A percentile compares a stretch with the other conserved stretches of the same genome.
phyloP scores from a whole-genome alignment of 2,888 invertebrate genomes.

The Willowsia nigromaculata region DNA sequence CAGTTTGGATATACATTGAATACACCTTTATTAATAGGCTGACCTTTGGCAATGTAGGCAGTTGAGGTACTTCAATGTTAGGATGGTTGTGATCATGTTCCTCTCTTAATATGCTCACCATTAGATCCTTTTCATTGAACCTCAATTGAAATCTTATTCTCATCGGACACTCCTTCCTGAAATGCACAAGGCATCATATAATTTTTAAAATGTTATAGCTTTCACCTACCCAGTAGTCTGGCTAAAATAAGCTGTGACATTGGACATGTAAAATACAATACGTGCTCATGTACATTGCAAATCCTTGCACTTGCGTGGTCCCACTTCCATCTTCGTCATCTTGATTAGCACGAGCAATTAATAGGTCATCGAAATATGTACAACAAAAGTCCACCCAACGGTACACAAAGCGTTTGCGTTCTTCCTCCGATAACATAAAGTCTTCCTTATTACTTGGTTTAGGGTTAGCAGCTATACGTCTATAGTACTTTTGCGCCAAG shows the following conservation, averaged over 20 bases:
- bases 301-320: background rate
- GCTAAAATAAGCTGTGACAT: too few relatives aligned
- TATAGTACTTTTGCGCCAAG: slow-evolving; percentile 42
- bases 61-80: background rate
- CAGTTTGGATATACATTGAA: too few relatives aligned
- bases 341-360: background rate
- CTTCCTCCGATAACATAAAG: slow-evolving; percentile 38
- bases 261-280: background rate
- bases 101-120: slow-evolving; percentile 48
- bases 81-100: slow-evolving; percentile 39
- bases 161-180: slow-evolving; percentile 58
- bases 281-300: background rate
- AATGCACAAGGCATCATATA: too few relatives aligned
- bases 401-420: slow-evolving; percentile 50
- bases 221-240: too few relatives aligned
- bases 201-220: too few relatives aligned
- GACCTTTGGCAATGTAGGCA: background rate
- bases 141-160: slow-evolving; percentile 54
- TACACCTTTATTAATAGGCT: too few relatives aligned
- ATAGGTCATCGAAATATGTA: slow-evolving; percentile 32
- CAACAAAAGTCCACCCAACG: slow-evolving; percentile 65
- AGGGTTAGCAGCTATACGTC: slow-evolving; percentile 55
- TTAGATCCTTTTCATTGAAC: slow-evolving; percentile 36
- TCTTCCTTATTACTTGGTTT: slow-evolving; percentile 61
- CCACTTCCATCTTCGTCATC: background rate